Conservation (phyloP, 2,113 vertebrate genomes). For the Stercorarius parasiticus region DNA sequence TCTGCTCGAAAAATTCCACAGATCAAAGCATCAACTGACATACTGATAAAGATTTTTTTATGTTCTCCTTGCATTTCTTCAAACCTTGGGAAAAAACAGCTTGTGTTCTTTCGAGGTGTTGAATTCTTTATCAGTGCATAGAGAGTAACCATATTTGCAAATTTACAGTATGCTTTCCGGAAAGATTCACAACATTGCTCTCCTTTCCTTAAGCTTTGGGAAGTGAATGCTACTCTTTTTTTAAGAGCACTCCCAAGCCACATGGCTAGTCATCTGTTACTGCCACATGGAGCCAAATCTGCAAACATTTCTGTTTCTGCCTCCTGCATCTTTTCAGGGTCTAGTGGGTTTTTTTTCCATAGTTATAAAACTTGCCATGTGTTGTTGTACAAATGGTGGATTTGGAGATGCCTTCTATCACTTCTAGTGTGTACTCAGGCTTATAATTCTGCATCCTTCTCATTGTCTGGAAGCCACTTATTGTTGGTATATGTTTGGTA, state of each 20-base stretch:
- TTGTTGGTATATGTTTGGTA: background rate
- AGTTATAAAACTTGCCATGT: background rate
- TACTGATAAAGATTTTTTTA: background rate
- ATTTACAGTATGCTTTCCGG: background rate
- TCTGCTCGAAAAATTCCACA: background rate
- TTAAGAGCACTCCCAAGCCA: background rate
- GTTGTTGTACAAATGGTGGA: background rate
- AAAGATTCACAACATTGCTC: background rate
- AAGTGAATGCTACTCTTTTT: background rate
- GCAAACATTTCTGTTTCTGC: background rate
- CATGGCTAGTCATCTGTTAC: slow-evolving; percentile 26
- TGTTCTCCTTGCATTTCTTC: background rate
- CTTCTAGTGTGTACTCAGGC: background rate
- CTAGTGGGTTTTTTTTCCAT: background rate
- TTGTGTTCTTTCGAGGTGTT: background rate
- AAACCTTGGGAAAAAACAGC: background rate
- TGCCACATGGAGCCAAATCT: slow-evolving; percentile 13
- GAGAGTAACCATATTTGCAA: background rate
- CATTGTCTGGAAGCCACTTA: background rate
- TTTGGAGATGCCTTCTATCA: background rate
- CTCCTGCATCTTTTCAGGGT: background rate
- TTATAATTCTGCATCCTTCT: background rate
- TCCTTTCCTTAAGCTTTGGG: background rate
- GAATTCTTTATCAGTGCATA: background rate
- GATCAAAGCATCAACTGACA: background rate